Percentiles rank a stretch among this genome's conserved stretches.
Evolutionary conservation across 37 sponge, comb jelly and placozoan species (phyloP).

Genomic region (Aphrocallistes beatrix): DNA sequence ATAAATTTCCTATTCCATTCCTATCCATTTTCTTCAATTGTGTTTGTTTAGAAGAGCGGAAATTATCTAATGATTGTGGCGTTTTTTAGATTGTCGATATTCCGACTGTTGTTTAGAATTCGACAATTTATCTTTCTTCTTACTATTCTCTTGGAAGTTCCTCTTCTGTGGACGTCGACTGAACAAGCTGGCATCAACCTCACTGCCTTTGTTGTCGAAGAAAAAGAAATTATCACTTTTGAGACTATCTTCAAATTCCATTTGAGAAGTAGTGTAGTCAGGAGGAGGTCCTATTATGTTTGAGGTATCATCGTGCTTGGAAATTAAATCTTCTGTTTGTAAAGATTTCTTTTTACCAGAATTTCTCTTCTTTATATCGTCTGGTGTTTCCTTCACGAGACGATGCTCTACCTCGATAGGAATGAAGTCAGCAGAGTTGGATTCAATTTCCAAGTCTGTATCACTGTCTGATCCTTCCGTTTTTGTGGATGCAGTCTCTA

Average conservation of each 20-base stretch:
- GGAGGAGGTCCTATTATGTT: neutral
- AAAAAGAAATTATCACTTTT: conserved; percentile 1
- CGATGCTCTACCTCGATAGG: too few species aligned
- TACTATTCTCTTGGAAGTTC: neutral
- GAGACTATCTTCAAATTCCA: neutral
- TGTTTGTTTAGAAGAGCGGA: too few species aligned
- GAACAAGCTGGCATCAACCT: neutral
- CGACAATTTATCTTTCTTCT: neutral
- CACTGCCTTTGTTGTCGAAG: neutral
- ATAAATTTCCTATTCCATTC: too few species aligned
- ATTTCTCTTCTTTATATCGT: too few species aligned
- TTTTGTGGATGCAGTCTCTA: neutral
- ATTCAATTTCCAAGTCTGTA: neutral
- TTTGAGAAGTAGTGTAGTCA: neutral
- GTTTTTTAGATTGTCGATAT: too few species aligned
- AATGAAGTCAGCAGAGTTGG: neutral
- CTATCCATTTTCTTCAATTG: too few species aligned
- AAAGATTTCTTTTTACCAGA: too few species aligned
- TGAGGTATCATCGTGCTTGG: too few species aligned
- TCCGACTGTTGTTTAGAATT: too few species aligned
- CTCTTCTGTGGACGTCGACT: neutral
- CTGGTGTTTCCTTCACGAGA: too few species aligned
- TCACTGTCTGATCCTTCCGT: neutral
- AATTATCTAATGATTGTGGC: too few species aligned
- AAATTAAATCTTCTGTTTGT: too few species aligned